These are phyloP conservation scores for Thripadectes ignobilis DNA, from an alignment of 2,797 vertebrate species.

Conservation along the genomic window DNA sequence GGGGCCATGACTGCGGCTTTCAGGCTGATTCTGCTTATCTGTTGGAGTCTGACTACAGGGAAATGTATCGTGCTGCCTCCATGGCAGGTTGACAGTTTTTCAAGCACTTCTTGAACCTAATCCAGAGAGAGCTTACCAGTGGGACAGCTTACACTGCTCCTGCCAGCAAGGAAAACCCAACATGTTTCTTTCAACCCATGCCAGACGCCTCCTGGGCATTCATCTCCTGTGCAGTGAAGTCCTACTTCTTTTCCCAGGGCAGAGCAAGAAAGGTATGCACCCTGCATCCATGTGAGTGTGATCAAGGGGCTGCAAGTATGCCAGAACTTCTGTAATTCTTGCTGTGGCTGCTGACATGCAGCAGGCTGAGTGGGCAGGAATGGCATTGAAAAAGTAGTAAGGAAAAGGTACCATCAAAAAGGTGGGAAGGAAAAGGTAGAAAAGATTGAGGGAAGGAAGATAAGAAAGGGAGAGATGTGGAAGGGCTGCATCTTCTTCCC, in stretches of 20 bases:
- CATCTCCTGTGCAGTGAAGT: not conserved
- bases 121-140: not conserved
- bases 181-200: rapidly evolving
- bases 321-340: not conserved
- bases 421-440: not conserved
- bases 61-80: not conserved
- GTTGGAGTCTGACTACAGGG: not conserved
- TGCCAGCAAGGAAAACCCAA: not conserved
- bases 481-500: not conserved
- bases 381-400: not conserved
- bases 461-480: not conserved
- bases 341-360: not conserved
- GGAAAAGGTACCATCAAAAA: not conserved
- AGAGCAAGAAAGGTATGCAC: not conserved
- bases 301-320: not conserved
- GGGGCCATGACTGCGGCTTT: not conserved
- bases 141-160: not conserved
- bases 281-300: not conserved
- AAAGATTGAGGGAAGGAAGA: not conserved
- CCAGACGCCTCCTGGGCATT: not conserved
- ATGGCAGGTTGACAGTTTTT: not conserved
- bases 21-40: not conserved
- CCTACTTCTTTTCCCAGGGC: not conserved
- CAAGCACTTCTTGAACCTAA: not conserved
- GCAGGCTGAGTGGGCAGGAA: not conserved